Percentiles rank a stretch among this genome's conserved stretches.
Evolutionary conservation across 2,797 vertebrate genomes (phyloP).

Genomic region (Tiaroga cobitis): DNA sequence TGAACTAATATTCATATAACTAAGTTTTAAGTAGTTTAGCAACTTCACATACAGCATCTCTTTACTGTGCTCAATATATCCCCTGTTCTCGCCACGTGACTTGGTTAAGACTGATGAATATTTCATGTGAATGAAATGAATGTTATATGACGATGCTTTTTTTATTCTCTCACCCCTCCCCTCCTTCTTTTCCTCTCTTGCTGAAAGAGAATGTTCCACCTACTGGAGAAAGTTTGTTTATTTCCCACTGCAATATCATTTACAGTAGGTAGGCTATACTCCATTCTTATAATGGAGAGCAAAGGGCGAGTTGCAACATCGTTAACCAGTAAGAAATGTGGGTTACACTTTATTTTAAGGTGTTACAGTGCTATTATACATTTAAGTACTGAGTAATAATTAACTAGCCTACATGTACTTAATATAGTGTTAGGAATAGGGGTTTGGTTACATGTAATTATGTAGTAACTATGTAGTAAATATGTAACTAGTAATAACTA

Average conservation of each 20-base stretch:
- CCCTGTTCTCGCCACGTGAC: not conserved
- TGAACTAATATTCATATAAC: not conserved
- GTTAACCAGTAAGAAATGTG: not conserved
- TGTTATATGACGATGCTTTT: constrained; percentile 54
- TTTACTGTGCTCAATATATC: not conserved
- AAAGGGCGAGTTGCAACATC: too few species aligned
- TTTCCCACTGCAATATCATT: not conserved
- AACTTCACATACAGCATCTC: not conserved
- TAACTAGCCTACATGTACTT: too few species aligned
- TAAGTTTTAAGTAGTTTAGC: not conserved
- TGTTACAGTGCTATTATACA: too few species aligned
- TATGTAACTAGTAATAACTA: too few species aligned
- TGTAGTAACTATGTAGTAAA: too few species aligned
- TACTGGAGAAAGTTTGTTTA: not conserved
- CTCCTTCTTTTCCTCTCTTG: not conserved
- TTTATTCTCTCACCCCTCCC: not conserved
- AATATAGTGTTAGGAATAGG: too few species aligned
- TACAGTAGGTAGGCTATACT: too few species aligned
- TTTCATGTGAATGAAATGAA: constrained; percentile 51
- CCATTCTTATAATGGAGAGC: not conserved
- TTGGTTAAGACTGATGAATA: constrained; percentile 30
- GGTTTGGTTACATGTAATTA: too few species aligned
- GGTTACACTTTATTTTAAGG: too few species aligned
- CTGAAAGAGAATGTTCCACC: constrained; percentile 25
- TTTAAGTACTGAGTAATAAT: too few species aligned